These are phyloP conservation scores for Cosmopolites sordidus DNA, from an alignment of 2,888 invertebrate genomes.

Conservation along the genomic window DNA sequence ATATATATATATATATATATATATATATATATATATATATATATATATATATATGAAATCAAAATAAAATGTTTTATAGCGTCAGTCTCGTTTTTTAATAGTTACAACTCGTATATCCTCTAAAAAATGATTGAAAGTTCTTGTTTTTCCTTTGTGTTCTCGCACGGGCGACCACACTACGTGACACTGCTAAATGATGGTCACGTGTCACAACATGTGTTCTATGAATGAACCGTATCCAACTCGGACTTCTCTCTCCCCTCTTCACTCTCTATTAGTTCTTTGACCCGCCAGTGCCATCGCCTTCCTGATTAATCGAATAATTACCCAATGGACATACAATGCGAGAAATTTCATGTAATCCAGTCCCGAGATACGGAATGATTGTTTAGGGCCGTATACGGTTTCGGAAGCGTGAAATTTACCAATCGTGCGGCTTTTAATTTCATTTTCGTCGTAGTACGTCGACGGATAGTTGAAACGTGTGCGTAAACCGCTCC, in stretches of 20 bases:
- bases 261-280: neutral
- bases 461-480: too few relatives aligned
- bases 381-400: constrained; percentile 25
- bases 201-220: constrained; percentile 27
- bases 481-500: too few relatives aligned
- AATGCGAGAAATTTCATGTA: constrained; percentile 26
- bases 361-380: constrained; percentile 20
- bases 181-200: neutral
- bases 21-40: too few relatives aligned
- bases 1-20: too few relatives aligned
- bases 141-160: too few relatives aligned
- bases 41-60: too few relatives aligned
- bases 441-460: constrained; percentile 16
- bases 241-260: constrained; percentile 16
- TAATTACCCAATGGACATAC: constrained; percentile 21
- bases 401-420: constrained; percentile 23
- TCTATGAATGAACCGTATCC: constrained; percentile 24
- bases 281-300: neutral
- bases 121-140: too few relatives aligned
- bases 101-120: too few relatives aligned
- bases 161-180: too few relatives aligned
- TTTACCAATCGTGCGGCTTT: constrained; percentile 24
- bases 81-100: too few relatives aligned
- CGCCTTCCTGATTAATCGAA: constrained; percentile 9
- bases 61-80: too few relatives aligned